Conservation (phyloP, 2,113 vertebrate genomes). For the Naja naja region DNA sequence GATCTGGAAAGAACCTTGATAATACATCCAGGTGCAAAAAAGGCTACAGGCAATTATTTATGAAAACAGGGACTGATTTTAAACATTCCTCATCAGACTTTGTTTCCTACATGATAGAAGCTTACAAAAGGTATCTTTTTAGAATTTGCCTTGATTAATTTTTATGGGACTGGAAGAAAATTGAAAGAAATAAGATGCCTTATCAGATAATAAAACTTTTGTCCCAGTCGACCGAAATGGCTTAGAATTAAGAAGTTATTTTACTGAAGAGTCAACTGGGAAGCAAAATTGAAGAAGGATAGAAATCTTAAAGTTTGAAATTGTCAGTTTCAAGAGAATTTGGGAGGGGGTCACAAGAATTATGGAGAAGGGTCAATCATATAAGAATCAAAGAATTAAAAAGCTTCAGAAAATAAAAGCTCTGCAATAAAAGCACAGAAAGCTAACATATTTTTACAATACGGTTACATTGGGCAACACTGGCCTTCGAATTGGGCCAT, state of each 20-base stretch:
- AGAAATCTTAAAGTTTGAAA: background rate
- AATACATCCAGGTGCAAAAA: background rate
- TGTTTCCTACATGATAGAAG: background rate
- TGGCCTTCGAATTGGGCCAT: background rate
- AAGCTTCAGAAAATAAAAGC: background rate
- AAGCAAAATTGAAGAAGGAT: background rate
- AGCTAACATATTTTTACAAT: background rate
- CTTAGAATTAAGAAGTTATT: background rate
- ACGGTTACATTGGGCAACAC: background rate
- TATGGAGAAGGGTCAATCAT: background rate
- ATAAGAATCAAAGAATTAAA: background rate
- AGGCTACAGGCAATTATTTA: background rate
- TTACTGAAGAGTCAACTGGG: background rate
- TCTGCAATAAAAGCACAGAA: background rate
- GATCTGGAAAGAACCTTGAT: background rate
- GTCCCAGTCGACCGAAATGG: background rate
- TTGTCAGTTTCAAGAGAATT: background rate
- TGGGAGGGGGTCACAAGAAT: background rate
- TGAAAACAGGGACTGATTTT: background rate
- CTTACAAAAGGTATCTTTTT: background rate
- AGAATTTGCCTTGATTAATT: background rate
- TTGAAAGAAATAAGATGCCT: background rate
- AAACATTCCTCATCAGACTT: background rate
- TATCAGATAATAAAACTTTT: background rate
- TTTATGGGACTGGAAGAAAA: background rate